Percentiles rank a stretch among this genome's conserved stretches.
These are phyloP conservation scores for Hypomecis punctinalis DNA, from an alignment of 2,888 invertebrate species.

Conservation along the genomic window DNA sequence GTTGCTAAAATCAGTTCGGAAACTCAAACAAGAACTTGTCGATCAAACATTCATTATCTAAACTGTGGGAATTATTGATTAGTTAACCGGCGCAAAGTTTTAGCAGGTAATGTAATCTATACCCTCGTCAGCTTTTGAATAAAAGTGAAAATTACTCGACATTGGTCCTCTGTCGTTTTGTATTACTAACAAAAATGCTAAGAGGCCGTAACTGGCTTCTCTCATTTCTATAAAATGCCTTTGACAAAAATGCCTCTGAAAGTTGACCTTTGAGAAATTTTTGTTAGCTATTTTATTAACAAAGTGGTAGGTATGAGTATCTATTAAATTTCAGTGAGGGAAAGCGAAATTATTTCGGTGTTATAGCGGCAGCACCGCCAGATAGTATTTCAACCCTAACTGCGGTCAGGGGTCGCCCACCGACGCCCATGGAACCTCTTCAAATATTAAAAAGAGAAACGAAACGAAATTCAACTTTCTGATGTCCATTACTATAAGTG, in stretches of 20 bases:
- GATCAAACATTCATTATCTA: conserved; percentile 12
- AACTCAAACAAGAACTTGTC: conserved; percentile 3
- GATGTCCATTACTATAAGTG: conserved; percentile 39
- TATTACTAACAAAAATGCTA: background rate
- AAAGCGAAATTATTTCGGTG: conserved; percentile 29
- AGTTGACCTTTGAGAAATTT: conserved; percentile 15
- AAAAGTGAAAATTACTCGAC: background rate
- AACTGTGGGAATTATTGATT: conserved; percentile 11
- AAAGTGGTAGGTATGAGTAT: conserved; percentile 7
- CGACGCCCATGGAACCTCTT: conserved; percentile 65
- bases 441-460: conserved; percentile 71
- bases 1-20: conserved; percentile 6
- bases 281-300: conserved; percentile 21
- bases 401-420: conserved; percentile 58
- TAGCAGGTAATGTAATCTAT: background rate
- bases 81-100: background rate
- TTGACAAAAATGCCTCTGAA: conserved; percentile 7
- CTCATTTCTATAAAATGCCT: conserved; percentile 5
- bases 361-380: conserved; percentile 28
- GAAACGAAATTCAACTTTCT: conserved; percentile 68
- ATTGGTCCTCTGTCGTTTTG: background rate
- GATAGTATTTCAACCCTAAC: conserved; percentile 56
- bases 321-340: conserved; percentile 30
- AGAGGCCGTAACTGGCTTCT: background rate
- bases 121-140: too few species aligned